phyloP scores from a whole-genome alignment of 2,113 vertebrate species.

The Todiramphus saurophagus region DNA sequence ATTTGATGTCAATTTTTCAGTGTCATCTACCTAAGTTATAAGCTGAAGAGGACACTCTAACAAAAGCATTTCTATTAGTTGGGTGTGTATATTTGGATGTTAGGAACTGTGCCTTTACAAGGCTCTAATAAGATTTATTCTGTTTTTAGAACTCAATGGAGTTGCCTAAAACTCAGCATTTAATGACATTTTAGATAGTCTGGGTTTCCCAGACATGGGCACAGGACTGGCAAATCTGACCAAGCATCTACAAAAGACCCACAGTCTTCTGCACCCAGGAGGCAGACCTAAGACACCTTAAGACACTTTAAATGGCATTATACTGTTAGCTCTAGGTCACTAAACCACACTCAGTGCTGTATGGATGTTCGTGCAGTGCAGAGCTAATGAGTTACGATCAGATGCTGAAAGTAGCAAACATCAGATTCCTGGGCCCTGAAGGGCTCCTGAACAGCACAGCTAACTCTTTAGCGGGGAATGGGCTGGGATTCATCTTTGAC shows the following conservation, averaged over 20 bases:
- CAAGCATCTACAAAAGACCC: background rate
- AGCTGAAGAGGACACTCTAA: background rate
- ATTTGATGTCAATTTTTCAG: background rate
- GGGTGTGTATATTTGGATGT: background rate
- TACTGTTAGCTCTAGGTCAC: background rate
- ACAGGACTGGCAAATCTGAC: background rate
- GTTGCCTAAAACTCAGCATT: background rate
- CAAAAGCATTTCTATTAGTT: background rate
- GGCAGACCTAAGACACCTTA: background rate
- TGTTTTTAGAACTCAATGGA: background rate
- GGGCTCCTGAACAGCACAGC: background rate
- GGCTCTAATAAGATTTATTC: background rate
- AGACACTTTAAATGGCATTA: background rate
- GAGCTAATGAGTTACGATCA: background rate
- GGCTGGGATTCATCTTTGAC: background rate
- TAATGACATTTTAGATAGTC: background rate
- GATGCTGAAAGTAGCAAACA: background rate
- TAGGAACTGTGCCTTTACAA: background rate
- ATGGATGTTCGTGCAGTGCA: background rate
- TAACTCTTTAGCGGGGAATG: background rate
- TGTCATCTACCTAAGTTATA: background rate
- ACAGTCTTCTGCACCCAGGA: background rate
- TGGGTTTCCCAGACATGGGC: background rate
- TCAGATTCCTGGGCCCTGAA: background rate
- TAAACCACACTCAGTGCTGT: background rate